These are phyloP conservation scores for Hydraecia micacea DNA, from an alignment of 2,888 invertebrate genomes.

Conservation along the genomic window DNA sequence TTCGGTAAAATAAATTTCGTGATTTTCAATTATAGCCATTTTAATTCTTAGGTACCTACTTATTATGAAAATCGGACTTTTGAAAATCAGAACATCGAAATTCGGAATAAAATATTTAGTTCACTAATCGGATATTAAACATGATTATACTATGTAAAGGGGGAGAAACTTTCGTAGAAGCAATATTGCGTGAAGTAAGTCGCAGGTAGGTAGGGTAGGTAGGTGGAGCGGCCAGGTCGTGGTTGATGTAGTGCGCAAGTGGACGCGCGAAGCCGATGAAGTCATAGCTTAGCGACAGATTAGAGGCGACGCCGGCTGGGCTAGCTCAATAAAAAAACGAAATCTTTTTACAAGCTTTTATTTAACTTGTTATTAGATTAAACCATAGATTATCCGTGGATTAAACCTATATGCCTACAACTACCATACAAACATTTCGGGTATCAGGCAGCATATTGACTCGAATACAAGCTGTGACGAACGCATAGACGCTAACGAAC, in stretches of 20 bases:
- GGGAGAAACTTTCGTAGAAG: not conserved
- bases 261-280: slow-evolving; percentile 31
- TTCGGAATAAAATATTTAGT: too few relatives aligned
- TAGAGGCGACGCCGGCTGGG: slow-evolving; percentile 7
- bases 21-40: too few relatives aligned
- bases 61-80: too few relatives aligned
- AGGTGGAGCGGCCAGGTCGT: not conserved
- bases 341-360: slow-evolving; percentile 5
- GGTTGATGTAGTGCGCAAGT: too few relatives aligned
- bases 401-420: slow-evolving; percentile 14
- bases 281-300: slow-evolving; percentile 30
- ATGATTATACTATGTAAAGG: not conserved
- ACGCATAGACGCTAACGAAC: not conserved
- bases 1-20: too few relatives aligned
- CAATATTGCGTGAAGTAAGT: not conserved
- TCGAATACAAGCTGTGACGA: too few relatives aligned
- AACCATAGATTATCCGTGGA: too few relatives aligned
- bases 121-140: not conserved
- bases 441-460: not conserved
- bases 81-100: too few relatives aligned
- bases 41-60: too few relatives aligned
- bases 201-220: not conserved
- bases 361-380: slow-evolving; percentile 26
- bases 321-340: slow-evolving; percentile 9
- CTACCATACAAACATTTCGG: not conserved